These are phyloP conservation scores for Galeruca laticollis DNA, from an alignment of 2,888 invertebrate species.

Conservation along the genomic window DNA sequence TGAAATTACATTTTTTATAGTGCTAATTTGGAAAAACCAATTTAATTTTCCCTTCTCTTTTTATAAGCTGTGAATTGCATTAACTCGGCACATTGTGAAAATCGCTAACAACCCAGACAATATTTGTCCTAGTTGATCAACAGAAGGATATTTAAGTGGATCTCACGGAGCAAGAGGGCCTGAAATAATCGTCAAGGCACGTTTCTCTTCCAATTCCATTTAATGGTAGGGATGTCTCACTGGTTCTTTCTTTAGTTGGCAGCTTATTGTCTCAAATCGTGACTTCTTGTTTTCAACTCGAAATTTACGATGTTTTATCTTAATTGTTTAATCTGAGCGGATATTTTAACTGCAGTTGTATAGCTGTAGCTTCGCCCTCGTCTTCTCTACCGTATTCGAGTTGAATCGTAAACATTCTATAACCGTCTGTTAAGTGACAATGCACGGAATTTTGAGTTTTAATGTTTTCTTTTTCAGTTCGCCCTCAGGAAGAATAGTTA, in stretches of 20 bases:
- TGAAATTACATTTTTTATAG: constrained; percentile 1
- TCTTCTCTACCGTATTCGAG: constrained; percentile 12
- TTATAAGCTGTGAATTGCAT: constrained; percentile 23
- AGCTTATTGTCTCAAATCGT: constrained; percentile 53
- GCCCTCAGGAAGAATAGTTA: not conserved
- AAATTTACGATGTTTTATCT: constrained; percentile 53
- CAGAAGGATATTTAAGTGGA: constrained; percentile 48
- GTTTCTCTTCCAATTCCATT: constrained; percentile 43
- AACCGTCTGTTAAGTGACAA: constrained; percentile 28
- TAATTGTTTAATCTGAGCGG: constrained; percentile 52
- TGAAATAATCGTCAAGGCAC: constrained; percentile 41
- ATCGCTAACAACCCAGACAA: constrained; percentile 40
- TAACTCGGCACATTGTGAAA: constrained; percentile 28
- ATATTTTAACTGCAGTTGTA: constrained; percentile 40
- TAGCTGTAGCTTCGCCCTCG: constrained; percentile 17
- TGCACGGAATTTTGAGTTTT: constrained; percentile 21
- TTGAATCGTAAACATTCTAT: constrained; percentile 32
- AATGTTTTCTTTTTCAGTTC: constrained; percentile 26
- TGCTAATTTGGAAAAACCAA: not conserved
- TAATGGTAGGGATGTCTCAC: constrained; percentile 45
- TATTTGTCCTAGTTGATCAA: constrained; percentile 47
- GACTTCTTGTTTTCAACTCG: constrained; percentile 51
- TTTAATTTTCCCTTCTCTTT: constrained; percentile 17
- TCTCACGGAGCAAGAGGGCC: constrained; percentile 43
- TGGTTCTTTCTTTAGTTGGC: constrained; percentile 42